Evolutionary conservation across 2,113 vertebrate species (phyloP).

Genomic region (Chaenogobius annularis): DNA sequence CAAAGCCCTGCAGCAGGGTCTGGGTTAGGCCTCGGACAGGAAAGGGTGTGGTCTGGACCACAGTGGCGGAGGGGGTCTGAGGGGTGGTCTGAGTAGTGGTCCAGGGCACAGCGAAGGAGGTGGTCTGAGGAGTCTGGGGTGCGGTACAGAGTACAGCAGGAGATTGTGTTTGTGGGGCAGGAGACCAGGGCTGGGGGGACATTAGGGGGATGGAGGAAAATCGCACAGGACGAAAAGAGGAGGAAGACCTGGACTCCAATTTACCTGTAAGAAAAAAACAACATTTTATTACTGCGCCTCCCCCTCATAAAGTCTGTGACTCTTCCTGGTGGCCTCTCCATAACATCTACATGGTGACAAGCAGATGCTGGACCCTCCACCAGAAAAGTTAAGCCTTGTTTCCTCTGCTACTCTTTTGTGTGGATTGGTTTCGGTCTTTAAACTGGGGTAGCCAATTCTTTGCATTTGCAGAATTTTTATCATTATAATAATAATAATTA

Average conservation of each 20-base stretch:
- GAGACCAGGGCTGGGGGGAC: slow-evolving; percentile 3
- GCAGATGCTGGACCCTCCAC: too few relatives aligned
- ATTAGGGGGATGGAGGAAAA: not conserved
- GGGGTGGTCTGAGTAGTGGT: not conserved
- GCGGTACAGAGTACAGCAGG: not conserved
- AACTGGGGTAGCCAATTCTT: too few relatives aligned
- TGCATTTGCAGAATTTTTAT: too few relatives aligned
- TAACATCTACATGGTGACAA: too few relatives aligned
- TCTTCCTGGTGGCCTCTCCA: too few relatives aligned
- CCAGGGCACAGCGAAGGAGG: slow-evolving; percentile 64
- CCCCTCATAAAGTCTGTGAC: too few relatives aligned
- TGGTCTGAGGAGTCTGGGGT: slow-evolving; percentile 35
- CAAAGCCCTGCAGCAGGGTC: slow-evolving; percentile 68
- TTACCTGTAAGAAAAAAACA: not conserved
- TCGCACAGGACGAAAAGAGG: not conserved
- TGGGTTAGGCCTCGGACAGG: slow-evolving; percentile 61
- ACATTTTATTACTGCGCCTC: not conserved
- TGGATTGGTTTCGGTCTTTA: too few relatives aligned
- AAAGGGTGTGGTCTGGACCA: not conserved
- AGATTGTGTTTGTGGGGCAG: slow-evolving; percentile 9
- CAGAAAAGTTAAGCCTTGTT: too few relatives aligned
- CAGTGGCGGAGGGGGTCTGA: not conserved
- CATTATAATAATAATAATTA: too few relatives aligned
- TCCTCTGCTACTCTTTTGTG: too few relatives aligned
- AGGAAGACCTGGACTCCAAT: not conserved